phyloP scores from a whole-genome alignment of 2,888 invertebrate species.

The Helicoverpa assulta region DNA sequence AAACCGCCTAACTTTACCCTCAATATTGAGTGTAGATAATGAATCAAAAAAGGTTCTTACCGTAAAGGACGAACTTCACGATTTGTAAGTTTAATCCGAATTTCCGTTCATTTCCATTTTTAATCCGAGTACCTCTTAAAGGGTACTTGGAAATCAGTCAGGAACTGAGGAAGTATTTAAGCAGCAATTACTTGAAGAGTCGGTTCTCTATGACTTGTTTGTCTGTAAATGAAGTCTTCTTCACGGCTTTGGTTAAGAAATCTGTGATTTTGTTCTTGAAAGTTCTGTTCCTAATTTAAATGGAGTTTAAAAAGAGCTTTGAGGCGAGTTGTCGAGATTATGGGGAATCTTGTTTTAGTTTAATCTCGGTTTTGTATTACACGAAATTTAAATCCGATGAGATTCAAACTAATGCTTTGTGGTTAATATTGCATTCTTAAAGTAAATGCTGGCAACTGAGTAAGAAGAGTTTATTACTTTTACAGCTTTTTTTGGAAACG shows the following conservation, averaged over 20 bases:
- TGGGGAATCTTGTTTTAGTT: not conserved
- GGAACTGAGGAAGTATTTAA: not conserved
- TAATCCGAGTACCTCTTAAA: slow-evolving; percentile 27
- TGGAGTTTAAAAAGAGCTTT: not conserved
- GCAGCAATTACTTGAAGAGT: slow-evolving; percentile 34
- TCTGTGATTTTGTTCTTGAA: not conserved
- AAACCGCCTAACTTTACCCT: not conserved
- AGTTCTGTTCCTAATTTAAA: not conserved
- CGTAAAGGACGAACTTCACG: slow-evolving; percentile 1
- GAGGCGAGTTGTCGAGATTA: not conserved
- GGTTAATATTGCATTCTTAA: not conserved
- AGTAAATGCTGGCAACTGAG: too few species aligned
- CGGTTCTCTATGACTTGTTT: not conserved
- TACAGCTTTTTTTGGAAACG: too few species aligned
- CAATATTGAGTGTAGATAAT: slow-evolving; percentile 2
- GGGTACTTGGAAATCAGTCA: not conserved
- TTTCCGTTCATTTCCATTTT: slow-evolving; percentile 18
- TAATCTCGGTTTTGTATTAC: not conserved
- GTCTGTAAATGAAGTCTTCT: slow-evolving; percentile 8
- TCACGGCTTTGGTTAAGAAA: not conserved
- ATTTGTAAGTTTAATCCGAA: slow-evolving; percentile 15
- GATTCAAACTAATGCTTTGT: not conserved
- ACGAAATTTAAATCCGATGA: not conserved
- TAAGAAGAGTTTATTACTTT: too few species aligned
- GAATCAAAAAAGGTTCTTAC: slow-evolving; percentile 14